These are phyloP conservation scores for Choristoneura fumiferana DNA, from an alignment of 1,140 invertebrate species.

Conservation along the genomic window DNA sequence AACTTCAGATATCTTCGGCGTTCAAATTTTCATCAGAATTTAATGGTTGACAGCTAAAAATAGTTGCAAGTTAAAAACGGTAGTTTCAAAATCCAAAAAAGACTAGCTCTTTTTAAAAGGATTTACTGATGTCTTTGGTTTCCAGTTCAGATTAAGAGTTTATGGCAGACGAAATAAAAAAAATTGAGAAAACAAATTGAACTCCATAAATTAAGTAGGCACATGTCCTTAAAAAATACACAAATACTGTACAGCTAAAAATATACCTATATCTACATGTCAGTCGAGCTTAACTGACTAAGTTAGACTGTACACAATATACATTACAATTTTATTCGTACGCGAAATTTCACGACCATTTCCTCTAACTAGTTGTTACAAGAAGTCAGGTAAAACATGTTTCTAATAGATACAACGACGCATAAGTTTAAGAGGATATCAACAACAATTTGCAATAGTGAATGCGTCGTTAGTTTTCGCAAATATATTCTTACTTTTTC, in stretches of 20 bases:
- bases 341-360: too few relatives aligned
- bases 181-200: not conserved
- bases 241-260: conserved; percentile 10
- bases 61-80: not conserved
- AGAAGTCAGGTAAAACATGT: too few relatives aligned
- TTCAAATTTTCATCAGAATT: not conserved
- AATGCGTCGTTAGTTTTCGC: too few relatives aligned
- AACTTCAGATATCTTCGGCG: too few relatives aligned
- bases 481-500: too few relatives aligned
- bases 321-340: not conserved
- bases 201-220: conserved; percentile 54
- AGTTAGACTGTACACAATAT: conserved; percentile 9
- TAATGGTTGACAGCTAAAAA: not conserved
- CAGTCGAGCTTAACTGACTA: conserved; percentile 2
- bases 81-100: not conserved
- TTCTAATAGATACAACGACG: too few relatives aligned
- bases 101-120: conserved; percentile 12
- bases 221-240: conserved; percentile 34
- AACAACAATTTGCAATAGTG: too few relatives aligned
- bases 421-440: too few relatives aligned
- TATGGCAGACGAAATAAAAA: conserved; percentile 12
- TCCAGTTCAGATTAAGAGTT: conserved; percentile 29
- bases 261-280: conserved; percentile 4
- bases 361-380: too few relatives aligned
- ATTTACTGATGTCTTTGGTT: conserved; percentile 39